These are phyloP conservation scores for Achatina immaculata DNA, from an alignment of 1,140 invertebrate species.

Conservation along the genomic window DNA sequence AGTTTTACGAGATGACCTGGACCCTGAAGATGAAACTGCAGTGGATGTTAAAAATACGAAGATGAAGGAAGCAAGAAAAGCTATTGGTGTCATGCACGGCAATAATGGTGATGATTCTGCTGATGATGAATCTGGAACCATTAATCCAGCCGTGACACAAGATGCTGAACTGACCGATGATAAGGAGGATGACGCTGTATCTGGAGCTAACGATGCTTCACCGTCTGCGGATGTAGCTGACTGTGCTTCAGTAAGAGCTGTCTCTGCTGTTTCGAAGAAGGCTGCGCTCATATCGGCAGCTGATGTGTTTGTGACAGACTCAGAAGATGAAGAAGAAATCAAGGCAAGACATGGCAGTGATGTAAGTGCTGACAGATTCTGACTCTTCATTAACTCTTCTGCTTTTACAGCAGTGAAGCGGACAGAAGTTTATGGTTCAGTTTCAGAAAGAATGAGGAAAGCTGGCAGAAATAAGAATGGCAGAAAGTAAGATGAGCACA, in stretches of 20 bases:
- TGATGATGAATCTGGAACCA: constrained; percentile 8
- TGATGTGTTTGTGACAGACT: constrained; percentile 43
- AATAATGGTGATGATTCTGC: constrained; percentile 19
- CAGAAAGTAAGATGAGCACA: no score
- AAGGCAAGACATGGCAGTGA: not conserved
- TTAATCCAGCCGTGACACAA: constrained; percentile 34
- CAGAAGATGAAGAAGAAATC: constrained; percentile 38
- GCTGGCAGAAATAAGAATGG: no score
- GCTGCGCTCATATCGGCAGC: constrained; percentile 23
- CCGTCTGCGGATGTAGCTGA: not conserved
- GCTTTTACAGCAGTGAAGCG: no score
- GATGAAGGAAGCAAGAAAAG: not conserved
- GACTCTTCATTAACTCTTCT: no score
- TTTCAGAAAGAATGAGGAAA: no score
- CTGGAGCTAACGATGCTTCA: not conserved
- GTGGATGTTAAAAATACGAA: not conserved
- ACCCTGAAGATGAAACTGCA: constrained; percentile 74
- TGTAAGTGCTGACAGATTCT: not conserved
- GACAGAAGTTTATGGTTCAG: no score
- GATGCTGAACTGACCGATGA: constrained; percentile 60
- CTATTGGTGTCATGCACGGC: not conserved
- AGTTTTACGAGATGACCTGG: constrained; percentile 81
- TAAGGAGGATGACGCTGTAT: constrained; percentile 45
- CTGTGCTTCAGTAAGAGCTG: not conserved
- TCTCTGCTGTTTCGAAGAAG: constrained; percentile 8